These are phyloP conservation scores for Steromphala cineraria DNA, from an alignment of 2,888 invertebrate genomes.

Conservation along the genomic window DNA sequence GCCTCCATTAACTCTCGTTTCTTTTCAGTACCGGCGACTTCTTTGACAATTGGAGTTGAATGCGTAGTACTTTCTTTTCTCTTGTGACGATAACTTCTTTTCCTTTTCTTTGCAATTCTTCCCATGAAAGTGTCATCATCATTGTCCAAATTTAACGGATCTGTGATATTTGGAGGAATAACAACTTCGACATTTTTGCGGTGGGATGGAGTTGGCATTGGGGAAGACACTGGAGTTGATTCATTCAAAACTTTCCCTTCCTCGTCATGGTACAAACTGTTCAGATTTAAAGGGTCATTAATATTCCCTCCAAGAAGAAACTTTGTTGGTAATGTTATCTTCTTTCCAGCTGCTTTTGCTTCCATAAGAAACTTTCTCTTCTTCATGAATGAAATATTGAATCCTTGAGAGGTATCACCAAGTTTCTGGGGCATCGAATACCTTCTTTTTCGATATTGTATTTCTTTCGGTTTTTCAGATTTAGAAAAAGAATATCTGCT, in stretches of 20 bases:
- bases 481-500: neutral
- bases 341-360: conserved; percentile 35
- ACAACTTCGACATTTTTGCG: conserved; percentile 89
- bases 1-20: conserved; percentile 58
- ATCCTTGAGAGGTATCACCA: neutral
- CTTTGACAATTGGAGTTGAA: neutral
- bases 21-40: conserved; percentile 35
- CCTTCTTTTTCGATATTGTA: neutral
- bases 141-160: conserved; percentile 87
- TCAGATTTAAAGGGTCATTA: conserved; percentile 94
- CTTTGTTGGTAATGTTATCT: conserved; percentile 89
- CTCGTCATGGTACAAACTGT: conserved; percentile 83
- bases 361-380: conserved; percentile 32
- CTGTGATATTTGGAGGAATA: conserved; percentile 93
- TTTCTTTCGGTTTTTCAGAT: neutral
- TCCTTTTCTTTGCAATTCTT: conserved; percentile 47
- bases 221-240: conserved; percentile 94
- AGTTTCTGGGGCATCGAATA: conserved; percentile 15
- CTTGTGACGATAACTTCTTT: conserved; percentile 46
- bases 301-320: conserved; percentile 96
- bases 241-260: conserved; percentile 79
- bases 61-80: conserved; percentile 34
- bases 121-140: conserved; percentile 65
- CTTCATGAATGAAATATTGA: conserved; percentile 29
- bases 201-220: conserved; percentile 88